phyloP scores from a whole-genome alignment of 2,113 vertebrate genomes.

The Agapornis roseicollis region DNA sequence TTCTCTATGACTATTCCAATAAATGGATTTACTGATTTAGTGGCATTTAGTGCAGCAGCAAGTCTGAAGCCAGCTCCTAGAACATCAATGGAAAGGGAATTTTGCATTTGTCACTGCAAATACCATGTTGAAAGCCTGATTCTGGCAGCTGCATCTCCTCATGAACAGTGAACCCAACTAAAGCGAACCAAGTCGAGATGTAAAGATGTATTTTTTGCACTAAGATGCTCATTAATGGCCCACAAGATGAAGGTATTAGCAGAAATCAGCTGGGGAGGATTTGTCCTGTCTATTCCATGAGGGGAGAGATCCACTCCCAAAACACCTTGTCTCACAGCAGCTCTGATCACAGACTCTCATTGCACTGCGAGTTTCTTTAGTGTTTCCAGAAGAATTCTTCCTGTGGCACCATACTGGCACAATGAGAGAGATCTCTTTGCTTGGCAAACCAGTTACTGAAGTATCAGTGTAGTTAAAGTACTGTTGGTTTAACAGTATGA shows the following conservation, averaged over 20 bases:
- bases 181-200: neutral
- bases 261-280: neutral
- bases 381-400: neutral
- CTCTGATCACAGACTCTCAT: neutral
- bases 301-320: neutral
- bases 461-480: neutral
- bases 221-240: neutral
- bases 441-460: neutral
- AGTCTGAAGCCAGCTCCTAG: neutral
- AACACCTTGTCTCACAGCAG: neutral
- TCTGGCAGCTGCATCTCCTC: neutral
- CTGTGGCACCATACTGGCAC: neutral
- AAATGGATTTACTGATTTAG: constrained; percentile 45
- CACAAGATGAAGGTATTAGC: neutral
- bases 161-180: neutral
- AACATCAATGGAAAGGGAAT: neutral
- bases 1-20: constrained; percentile 7
- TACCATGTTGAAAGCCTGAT: neutral
- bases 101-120: neutral
- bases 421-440: neutral
- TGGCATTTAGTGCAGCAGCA: neutral
- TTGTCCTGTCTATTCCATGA: neutral
- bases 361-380: neutral
- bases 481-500: neutral
- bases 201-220: neutral